Evolutionary conservation across 2,888 invertebrate genomes (phyloP).

Genomic region (Sturmia bella): DNA sequence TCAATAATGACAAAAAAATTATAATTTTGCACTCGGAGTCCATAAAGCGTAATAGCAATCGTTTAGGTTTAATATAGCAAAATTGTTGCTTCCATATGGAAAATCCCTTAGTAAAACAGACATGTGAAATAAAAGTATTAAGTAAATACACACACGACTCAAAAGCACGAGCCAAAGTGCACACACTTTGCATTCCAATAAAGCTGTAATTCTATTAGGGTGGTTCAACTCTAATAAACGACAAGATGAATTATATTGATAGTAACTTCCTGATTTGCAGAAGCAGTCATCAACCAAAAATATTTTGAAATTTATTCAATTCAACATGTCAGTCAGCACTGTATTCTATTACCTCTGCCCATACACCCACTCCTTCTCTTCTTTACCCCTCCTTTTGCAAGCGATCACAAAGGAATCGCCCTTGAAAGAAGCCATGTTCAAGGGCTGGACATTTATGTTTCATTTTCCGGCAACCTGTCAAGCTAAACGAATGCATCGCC

Average conservation of each 20-base stretch:
- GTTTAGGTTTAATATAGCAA: background rate
- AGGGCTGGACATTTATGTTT: no score
- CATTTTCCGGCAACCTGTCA: no score
- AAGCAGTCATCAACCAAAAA: no score
- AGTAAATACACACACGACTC: conserved; percentile 10
- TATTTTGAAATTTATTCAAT: no score
- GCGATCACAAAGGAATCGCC: no score
- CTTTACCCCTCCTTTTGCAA: no score
- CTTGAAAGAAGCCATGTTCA: no score
- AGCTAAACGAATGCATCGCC: no score
- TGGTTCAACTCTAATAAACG: background rate
- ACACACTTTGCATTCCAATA: conserved; percentile 17
- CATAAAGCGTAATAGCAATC: conserved; percentile 24
- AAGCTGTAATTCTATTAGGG: conserved; percentile 10
- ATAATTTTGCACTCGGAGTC: conserved; percentile 38
- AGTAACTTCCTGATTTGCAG: no score
- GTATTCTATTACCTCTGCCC: no score
- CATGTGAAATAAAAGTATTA: conserved; percentile 18
- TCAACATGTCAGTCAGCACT: no score
- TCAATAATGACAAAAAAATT: conserved; percentile 59
- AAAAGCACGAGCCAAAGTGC: background rate
- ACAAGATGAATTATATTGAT: background rate
- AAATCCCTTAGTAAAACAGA: conserved; percentile 38
- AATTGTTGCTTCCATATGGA: conserved; percentile 10
- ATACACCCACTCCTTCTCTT: no score